Evolutionary conservation across 2,888 invertebrate genomes (phyloP).

Genomic region (Eugnorisma glareosa): DNA sequence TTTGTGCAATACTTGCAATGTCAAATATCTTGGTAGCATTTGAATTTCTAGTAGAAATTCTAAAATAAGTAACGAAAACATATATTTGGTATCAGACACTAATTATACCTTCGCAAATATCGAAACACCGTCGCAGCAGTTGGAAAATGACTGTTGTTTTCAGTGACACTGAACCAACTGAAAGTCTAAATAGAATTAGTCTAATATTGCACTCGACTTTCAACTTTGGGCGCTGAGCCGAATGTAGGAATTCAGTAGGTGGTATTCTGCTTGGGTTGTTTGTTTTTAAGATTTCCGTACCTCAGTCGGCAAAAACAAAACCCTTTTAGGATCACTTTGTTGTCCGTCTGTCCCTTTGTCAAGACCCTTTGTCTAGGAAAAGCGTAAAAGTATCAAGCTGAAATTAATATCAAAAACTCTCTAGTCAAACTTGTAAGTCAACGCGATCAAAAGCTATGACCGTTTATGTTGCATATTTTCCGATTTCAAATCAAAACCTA

Average conservation of each 20-base stretch:
- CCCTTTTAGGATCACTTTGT: too few species aligned
- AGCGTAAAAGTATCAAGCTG: too few species aligned
- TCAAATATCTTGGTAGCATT: too few species aligned
- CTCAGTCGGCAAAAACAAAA: too few species aligned
- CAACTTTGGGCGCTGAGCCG: neutral
- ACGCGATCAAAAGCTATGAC: too few species aligned
- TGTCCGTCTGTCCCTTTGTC: too few species aligned
- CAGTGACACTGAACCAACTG: neutral
- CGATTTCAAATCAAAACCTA: too few species aligned
- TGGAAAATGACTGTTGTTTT: constrained; percentile 4
- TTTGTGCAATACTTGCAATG: neutral
- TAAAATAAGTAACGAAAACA: neutral
- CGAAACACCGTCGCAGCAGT: neutral
- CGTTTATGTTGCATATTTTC: too few species aligned
- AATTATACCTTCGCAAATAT: constrained; percentile 26
- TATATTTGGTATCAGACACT: constrained; percentile 6
- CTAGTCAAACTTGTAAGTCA: too few species aligned
- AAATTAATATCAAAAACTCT: too few species aligned
- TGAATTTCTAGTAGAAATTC: neutral
- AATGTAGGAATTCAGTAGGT: neutral
- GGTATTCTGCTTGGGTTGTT: neutral
- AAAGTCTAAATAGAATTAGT: neutral
- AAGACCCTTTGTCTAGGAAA: too few species aligned
- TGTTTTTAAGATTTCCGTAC: too few species aligned
- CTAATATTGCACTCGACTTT: neutral